Evolutionary conservation across 2,113 vertebrate genomes (phyloP).

Genomic region (Ammospiza caudacuta): DNA sequence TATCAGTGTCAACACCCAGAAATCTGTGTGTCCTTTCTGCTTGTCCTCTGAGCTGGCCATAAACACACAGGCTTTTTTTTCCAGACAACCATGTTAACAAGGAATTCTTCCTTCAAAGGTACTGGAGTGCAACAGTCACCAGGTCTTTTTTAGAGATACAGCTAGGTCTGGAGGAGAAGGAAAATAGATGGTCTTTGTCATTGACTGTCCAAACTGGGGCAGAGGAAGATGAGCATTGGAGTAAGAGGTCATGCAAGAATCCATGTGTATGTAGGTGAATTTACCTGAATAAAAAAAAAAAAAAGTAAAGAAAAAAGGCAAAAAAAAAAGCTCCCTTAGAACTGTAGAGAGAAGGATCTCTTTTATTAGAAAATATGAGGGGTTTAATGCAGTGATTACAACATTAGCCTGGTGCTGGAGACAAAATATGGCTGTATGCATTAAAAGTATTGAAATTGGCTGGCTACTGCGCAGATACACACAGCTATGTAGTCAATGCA

Average conservation of each 20-base stretch:
- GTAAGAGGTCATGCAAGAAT: background rate
- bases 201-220: background rate
- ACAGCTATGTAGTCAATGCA: slow-evolving; percentile 31
- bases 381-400: background rate
- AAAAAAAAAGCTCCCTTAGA: background rate
- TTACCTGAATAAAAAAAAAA: background rate
- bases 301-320: too few relatives aligned
- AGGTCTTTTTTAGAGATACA: background rate
- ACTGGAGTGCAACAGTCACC: background rate
- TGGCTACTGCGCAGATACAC: background rate
- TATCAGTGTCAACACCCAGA: background rate
- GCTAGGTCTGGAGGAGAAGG: background rate
- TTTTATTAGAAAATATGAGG: background rate
- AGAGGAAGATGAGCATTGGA: background rate
- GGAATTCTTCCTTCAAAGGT: background rate
- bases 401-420: background rate
- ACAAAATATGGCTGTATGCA: slow-evolving; percentile 34
- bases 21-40: background rate
- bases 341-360: background rate
- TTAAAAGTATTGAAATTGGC: slow-evolving; percentile 30
- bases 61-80: background rate
- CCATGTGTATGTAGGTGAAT: background rate
- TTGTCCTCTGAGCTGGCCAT: background rate
- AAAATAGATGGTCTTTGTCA: background rate
- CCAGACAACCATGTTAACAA: background rate